A percentile compares a stretch with the other conserved stretches of the same genome.
phyloP scores from a whole-genome alignment of 2,113 vertebrate genomes.

The Thinocorus orbignyianus region DNA sequence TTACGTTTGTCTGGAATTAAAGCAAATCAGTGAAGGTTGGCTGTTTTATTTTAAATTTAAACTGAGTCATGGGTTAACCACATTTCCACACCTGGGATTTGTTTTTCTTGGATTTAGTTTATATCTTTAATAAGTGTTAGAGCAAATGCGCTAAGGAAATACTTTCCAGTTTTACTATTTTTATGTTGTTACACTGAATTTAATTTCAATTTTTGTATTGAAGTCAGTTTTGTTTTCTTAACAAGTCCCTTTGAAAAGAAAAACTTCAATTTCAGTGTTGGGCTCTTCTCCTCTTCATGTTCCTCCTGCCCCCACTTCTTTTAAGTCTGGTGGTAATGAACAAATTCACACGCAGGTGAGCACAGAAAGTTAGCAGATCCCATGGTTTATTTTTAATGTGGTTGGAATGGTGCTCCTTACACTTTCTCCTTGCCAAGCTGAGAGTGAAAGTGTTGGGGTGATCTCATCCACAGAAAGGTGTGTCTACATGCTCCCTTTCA shows the following conservation, averaged over 20 bases:
- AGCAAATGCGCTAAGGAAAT: slow-evolving; percentile 59
- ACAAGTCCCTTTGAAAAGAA: slow-evolving; percentile 59
- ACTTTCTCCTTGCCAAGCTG: slow-evolving; percentile 4
- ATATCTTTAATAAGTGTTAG: slow-evolving; percentile 63
- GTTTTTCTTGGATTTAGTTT: slow-evolving; percentile 67
- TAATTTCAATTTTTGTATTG: slow-evolving; percentile 59
- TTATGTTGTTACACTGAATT: slow-evolving; percentile 43
- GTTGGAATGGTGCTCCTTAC: neutral
- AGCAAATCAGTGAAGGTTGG: neutral
- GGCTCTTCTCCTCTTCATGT: neutral
- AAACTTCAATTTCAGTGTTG: neutral
- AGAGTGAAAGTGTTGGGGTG: slow-evolving; percentile 41
- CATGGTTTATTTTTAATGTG: slow-evolving; percentile 42
- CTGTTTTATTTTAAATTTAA: slow-evolving; percentile 62
- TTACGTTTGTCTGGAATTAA: neutral
- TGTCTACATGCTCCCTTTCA: slow-evolving; percentile 10
- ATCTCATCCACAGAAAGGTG: slow-evolving; percentile 56
- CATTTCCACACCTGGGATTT: slow-evolving; percentile 66
- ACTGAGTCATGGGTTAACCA: slow-evolving; percentile 28
- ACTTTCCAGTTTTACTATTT: slow-evolving; percentile 67
- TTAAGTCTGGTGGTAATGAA: slow-evolving; percentile 58
- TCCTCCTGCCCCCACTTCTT: neutral
- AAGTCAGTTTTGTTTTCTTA: slow-evolving; percentile 64
- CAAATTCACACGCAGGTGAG: slow-evolving; percentile 46
- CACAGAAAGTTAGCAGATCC: slow-evolving; percentile 25